Conservation (phyloP, 2,888 invertebrate species). For the Heteromyza rotundicornis region DNA sequence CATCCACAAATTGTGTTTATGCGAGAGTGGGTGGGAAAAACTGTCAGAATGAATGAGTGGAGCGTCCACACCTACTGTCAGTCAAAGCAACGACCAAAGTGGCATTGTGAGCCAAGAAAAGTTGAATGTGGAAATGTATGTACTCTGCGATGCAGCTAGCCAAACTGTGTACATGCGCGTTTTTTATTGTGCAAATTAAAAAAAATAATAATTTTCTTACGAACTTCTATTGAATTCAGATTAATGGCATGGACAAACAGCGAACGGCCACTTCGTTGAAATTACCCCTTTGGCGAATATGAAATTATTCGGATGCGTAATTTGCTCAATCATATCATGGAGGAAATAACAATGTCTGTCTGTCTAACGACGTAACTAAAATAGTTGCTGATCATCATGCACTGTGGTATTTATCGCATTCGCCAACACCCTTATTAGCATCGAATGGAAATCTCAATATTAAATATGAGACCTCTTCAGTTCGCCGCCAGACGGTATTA, state of each 20-base stretch:
- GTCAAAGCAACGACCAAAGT: constrained; percentile 37
- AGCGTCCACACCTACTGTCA: constrained; percentile 59
- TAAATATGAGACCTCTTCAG: constrained; percentile 41
- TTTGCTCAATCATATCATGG: not conserved
- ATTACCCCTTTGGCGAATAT: too few species aligned
- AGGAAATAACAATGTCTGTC: not conserved
- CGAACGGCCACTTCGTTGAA: too few species aligned
- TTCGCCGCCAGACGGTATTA: constrained; percentile 50
- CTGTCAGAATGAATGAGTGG: constrained; percentile 60
- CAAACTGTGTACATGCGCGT: too few species aligned
- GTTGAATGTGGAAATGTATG: not conserved
- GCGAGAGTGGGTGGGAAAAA: constrained; percentile 55
- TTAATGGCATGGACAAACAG: too few species aligned
- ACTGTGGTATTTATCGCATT: constrained; percentile 19
- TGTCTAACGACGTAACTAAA: not conserved
- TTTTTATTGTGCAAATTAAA: too few species aligned
- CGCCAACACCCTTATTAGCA: constrained; percentile 6
- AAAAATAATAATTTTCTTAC: too few species aligned
- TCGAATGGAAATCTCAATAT: constrained; percentile 35
- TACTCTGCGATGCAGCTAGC: too few species aligned
- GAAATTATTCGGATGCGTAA: too few species aligned
- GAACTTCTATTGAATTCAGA: too few species aligned
- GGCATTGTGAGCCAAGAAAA: not conserved
- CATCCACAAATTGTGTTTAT: constrained; percentile 55
- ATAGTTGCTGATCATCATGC: constrained; percentile 47